These are phyloP conservation scores for Lagodon rhomboides DNA, from an alignment of 2,797 vertebrate genomes.

Conservation along the genomic window DNA sequence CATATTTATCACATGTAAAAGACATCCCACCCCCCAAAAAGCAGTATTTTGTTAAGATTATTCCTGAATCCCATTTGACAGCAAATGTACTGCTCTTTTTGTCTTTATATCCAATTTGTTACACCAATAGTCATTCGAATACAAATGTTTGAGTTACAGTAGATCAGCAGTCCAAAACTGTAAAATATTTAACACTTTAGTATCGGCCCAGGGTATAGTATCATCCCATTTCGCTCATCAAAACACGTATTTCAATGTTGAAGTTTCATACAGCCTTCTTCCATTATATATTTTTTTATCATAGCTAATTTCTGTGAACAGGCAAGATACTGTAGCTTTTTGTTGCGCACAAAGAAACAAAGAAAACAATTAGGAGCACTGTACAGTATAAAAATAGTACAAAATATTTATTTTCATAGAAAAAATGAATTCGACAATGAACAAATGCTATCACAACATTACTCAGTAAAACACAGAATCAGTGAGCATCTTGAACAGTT, in stretches of 20 bases:
- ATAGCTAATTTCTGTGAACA: not conserved
- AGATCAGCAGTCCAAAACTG: not conserved
- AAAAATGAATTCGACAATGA: not conserved
- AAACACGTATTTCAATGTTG: not conserved
- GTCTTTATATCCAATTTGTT: no score
- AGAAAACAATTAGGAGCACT: not conserved
- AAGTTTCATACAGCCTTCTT: not conserved
- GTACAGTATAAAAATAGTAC: not conserved
- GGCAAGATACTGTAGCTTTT: not conserved
- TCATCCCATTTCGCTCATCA: no score
- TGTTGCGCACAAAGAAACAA: not conserved
- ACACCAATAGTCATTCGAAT: no score
- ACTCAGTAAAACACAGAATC: not conserved
- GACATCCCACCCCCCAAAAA: no score
- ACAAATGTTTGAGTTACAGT: no score
- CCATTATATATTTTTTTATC: not conserved
- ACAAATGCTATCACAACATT: not conserved
- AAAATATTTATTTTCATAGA: constrained; percentile 44
- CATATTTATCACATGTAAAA: no score
- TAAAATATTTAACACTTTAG: no score
- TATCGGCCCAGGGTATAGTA: no score
- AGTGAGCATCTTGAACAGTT: not conserved
- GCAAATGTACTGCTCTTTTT: no score
- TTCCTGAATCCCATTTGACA: no score
- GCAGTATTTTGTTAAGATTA: no score